Evolutionary conservation across 1,140 invertebrate species (phyloP).

Genomic region (Mactra quadrangularis): DNA sequence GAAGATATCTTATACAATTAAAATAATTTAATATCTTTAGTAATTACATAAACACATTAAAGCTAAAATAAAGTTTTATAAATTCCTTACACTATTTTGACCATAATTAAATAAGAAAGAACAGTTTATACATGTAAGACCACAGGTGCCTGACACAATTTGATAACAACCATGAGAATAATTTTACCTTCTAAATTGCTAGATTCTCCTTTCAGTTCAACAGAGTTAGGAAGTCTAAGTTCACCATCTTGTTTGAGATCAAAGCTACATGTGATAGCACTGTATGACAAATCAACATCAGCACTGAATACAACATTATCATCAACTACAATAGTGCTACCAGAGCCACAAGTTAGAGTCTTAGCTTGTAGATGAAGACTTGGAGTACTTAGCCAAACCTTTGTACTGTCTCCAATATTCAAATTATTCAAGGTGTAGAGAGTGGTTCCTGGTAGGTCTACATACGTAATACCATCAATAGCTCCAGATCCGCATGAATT

Average conservation of each 20-base stretch:
- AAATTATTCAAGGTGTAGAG: slow-evolving; percentile 55
- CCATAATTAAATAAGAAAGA: too few relatives aligned
- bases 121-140: too few relatives aligned
- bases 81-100: too few relatives aligned
- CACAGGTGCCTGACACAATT: too few relatives aligned
- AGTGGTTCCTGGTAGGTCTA: slow-evolving; percentile 49
- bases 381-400: slow-evolving; percentile 61
- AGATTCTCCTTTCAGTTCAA: slow-evolving; percentile 70
- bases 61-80: too few relatives aligned
- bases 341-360: slow-evolving; percentile 66
- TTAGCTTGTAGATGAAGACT: slow-evolving; percentile 68
- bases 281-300: slow-evolving; percentile 69
- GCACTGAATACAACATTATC: slow-evolving; percentile 72
- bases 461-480: slow-evolving; percentile 53
- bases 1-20: too few relatives aligned
- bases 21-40: too few relatives aligned
- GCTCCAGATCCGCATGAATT: slow-evolving; percentile 64
- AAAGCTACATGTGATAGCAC: slow-evolving; percentile 72
- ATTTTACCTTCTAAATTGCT: slow-evolving; percentile 72
- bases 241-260: slow-evolving; percentile 70
- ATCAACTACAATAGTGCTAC: slow-evolving; percentile 65
- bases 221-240: slow-evolving; percentile 69
- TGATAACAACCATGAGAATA: too few relatives aligned
- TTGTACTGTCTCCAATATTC: slow-evolving; percentile 60
- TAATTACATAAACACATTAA: too few relatives aligned